Evolutionary conservation across 2,888 invertebrate genomes (phyloP).

Genomic region (Drosophila putrida): DNA sequence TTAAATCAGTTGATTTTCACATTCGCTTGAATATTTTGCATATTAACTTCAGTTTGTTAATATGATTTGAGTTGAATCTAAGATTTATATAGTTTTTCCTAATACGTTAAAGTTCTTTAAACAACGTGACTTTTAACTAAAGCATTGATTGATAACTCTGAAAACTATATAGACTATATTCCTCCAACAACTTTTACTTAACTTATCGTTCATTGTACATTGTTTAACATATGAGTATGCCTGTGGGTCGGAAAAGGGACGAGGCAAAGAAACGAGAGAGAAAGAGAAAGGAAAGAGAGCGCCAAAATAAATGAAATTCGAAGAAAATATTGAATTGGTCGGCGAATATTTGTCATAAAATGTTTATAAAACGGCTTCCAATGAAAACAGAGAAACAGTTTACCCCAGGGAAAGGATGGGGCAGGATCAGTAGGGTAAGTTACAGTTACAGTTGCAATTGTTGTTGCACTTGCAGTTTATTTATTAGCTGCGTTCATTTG

Average conservation of each 20-base stretch:
- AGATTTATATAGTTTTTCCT: too few relatives aligned
- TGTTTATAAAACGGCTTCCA: conserved; percentile 46
- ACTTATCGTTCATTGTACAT: conserved; percentile 8
- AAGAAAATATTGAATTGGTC: conserved; percentile 6
- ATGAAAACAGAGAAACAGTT: conserved; percentile 21
- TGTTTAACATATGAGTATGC: not conserved
- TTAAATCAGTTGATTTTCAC: too few relatives aligned
- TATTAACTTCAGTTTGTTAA: too few relatives aligned
- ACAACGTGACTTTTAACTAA: too few relatives aligned
- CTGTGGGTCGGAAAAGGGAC: too few relatives aligned
- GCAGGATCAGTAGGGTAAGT: not conserved
- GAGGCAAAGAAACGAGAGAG: not conserved
- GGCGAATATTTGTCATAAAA: conserved; percentile 35
- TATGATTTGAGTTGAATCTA: too few relatives aligned
- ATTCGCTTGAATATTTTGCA: too few relatives aligned
- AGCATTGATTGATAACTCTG: too few relatives aligned
- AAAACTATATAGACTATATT: too few relatives aligned
- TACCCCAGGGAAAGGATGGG: not conserved
- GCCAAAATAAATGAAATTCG: not conserved
- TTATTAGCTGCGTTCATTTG: conserved; percentile 45
- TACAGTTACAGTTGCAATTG: conserved; percentile 7
- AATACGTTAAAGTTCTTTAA: too few relatives aligned
- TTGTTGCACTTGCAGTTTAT: conserved; percentile 34
- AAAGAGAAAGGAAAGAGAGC: not conserved
- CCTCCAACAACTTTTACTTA: not conserved